Base-by-base conservation (phyloP, 1,140 invertebrate genomes). In the Drosophila parabipectinata region DNA sequence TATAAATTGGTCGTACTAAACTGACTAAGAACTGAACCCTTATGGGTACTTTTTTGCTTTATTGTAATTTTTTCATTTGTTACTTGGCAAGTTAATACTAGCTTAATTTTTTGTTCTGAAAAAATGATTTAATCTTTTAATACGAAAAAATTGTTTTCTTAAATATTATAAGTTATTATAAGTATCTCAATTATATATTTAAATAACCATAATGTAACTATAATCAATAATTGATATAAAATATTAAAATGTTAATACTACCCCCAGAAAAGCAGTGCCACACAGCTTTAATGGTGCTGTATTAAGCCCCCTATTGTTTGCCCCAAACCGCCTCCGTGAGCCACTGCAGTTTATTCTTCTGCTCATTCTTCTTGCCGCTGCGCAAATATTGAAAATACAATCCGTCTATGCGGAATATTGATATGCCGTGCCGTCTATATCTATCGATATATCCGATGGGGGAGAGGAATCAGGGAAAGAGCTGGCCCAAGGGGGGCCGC, bases 351-450 rank as follows among this genome's bases (percentile, higher is more conserved):
- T 39, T 37, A 69, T 57, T 56, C 63, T 68, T 39, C 41, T 37
- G 30, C 63, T 68, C 51, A 69, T 68, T 69, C 66, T 69, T 69
- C 66, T 69, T 72, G 77, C 69, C 83, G 69, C 75, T 82, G 83
- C 83, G 83, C 84, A 88, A 87, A 87, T 87, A 87, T 87, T 87
- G 83, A 88, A 88, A 88, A 85, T 87, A 88, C 83, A 85, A 85
- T 85, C 82, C 75, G 82, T 87, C 82, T 85, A 87, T 88, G 75
- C 82, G 78, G 83, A 87, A 77, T 87, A 87, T 87, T 87, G 84
- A 87, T 88, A 87, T 88, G 79, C 77, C 67, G 67, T 74, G 48
- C 55, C 72, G 72, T 76, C 72, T 76, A 76, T 77, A 67, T 77
- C 63, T 59, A 67, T 62, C 56, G 44, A 73, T 77, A 68, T 51